These are phyloP conservation scores for Hormaphis cornu DNA, from an alignment of 1,140 invertebrate species.

Conservation along the genomic window DNA sequence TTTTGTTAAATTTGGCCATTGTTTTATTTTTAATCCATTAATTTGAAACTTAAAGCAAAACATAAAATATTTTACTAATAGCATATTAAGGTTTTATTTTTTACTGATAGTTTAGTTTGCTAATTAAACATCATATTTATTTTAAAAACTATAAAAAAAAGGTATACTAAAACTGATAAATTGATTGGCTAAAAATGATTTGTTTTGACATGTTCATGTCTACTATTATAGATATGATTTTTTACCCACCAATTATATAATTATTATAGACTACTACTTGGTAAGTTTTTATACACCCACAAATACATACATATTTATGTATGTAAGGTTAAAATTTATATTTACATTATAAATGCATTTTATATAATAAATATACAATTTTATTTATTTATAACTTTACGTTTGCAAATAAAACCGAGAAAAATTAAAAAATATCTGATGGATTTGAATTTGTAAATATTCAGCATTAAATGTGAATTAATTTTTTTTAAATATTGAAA, in stretches of 20 bases:
- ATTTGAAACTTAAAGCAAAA: background rate
- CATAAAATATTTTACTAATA: constrained; percentile 2
- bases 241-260: constrained; percentile 21
- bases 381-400: background rate
- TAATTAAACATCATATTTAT: background rate
- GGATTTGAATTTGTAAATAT: constrained; percentile 25
- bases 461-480: constrained; percentile 15
- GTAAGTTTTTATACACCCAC: constrained; percentile 23
- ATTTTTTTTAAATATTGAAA: constrained; percentile 12
- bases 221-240: background rate
- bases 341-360: background rate
- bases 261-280: constrained; percentile 20
- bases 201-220: constrained; percentile 1
- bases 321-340: too few species aligned
- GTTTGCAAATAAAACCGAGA: background rate
- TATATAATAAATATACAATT: background rate
- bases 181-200: constrained; percentile 9
- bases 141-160: background rate
- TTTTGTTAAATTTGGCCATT: constrained; percentile 21
- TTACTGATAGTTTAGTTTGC: constrained; percentile 2
- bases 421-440: background rate
- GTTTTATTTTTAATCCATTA: constrained; percentile 15
- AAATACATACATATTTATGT: background rate
- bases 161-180: background rate
- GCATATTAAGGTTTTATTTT: background rate